Evolutionary conservation across 2,113 vertebrate species (phyloP).

Genomic region (Callorhinus ursinus): DNA sequence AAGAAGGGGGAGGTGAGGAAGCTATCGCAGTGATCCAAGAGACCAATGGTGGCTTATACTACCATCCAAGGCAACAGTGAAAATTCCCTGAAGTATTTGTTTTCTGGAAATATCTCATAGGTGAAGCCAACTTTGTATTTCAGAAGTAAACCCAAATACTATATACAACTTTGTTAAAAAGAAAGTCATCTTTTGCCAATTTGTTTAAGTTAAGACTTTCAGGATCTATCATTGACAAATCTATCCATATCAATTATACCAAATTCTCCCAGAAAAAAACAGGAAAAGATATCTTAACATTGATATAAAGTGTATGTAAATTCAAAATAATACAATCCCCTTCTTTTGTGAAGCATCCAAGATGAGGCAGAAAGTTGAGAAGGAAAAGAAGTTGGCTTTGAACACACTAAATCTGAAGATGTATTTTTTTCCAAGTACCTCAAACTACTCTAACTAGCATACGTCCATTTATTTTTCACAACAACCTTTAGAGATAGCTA

Average conservation of each 20-base stretch:
- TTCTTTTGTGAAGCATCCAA: not conserved
- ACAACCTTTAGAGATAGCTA: not conserved
- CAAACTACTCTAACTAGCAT: not conserved
- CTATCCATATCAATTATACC: not conserved
- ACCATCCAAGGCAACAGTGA: not conserved
- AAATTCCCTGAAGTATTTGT: not conserved
- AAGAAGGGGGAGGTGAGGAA: not conserved
- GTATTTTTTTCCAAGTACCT: not conserved
- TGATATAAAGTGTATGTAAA: not conserved
- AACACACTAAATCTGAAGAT: not conserved
- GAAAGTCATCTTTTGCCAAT: not conserved
- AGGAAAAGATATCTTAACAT: not conserved
- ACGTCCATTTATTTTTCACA: not conserved
- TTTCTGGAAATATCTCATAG: not conserved
- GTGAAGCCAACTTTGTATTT: not conserved
- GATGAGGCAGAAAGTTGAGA: not conserved
- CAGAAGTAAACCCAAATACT: not conserved
- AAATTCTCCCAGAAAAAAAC: not conserved
- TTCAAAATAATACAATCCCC: slow-evolving; percentile 1
- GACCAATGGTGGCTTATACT: not conserved
- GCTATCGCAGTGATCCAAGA: accelerated
- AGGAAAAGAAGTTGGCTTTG: not conserved
- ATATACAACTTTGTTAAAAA: not conserved
- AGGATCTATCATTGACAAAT: not conserved
- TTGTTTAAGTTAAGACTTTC: not conserved